Evolutionary conservation across 2,797 vertebrate genomes (phyloP).

Genomic region (Pseudochaenichthys georgianus): DNA sequence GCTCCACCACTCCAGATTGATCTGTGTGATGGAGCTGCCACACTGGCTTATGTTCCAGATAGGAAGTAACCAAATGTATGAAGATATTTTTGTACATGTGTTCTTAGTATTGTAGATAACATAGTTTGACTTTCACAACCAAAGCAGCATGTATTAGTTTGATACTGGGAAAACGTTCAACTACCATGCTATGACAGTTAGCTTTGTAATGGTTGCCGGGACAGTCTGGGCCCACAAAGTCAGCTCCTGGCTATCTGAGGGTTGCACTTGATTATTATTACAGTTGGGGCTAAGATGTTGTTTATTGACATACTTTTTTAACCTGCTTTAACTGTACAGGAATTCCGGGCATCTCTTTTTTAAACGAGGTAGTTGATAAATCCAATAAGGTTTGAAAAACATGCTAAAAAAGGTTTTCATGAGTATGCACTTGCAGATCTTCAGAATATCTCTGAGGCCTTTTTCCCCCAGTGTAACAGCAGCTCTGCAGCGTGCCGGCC

Average conservation of each 20-base stretch:
- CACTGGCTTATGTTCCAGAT: no score
- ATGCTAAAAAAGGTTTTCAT: constrained; percentile 14
- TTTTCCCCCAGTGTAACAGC: not conserved
- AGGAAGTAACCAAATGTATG: no score
- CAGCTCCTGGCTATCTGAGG: not conserved
- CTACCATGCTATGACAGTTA: not conserved
- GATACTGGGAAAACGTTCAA: not conserved
- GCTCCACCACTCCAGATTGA: no score
- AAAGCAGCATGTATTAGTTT: not conserved
- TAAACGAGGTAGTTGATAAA: not conserved
- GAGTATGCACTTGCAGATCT: constrained; percentile 16
- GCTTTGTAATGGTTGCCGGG: not conserved
- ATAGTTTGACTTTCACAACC: not conserved
- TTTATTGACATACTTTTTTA: not conserved
- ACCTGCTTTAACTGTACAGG: no score
- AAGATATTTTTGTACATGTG: not conserved
- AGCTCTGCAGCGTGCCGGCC: not conserved
- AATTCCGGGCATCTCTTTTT: not conserved
- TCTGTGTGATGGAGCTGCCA: no score
- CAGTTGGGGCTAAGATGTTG: no score
- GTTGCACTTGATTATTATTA: no score
- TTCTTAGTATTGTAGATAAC: not conserved
- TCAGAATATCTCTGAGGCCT: not conserved
- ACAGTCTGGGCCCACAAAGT: not conserved
- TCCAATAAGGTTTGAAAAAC: not conserved